A percentile compares a stretch with the other conserved stretches of the same genome.
phyloP scores from a whole-genome alignment of 2,797 vertebrate genomes.

The Tauraco hartlaubi region DNA sequence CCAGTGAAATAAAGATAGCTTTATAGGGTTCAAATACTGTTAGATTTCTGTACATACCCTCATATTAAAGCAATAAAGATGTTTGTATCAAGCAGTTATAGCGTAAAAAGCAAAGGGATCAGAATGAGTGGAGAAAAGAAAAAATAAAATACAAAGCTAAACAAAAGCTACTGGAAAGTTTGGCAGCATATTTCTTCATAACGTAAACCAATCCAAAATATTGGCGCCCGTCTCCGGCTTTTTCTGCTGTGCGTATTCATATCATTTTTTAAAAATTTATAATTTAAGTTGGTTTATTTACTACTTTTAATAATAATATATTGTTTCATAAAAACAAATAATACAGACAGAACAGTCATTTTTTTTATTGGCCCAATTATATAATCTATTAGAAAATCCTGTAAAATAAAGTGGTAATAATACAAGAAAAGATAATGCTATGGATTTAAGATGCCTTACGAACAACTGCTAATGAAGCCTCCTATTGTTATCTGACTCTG shows the following conservation, averaged over 20 bases:
- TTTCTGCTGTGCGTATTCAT: neutral
- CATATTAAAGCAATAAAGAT: conserved; percentile 33
- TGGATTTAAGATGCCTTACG: neutral
- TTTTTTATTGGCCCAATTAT: neutral
- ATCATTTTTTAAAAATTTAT: neutral
- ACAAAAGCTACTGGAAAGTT: neutral
- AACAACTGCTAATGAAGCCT: neutral
- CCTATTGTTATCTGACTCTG: neutral
- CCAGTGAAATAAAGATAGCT: neutral
- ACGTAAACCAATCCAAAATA: neutral
- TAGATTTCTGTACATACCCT: neutral
- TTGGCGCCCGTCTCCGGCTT: neutral
- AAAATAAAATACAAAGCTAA: neutral
- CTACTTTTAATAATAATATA: neutral
- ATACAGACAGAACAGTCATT: neutral
- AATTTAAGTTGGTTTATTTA: neutral
- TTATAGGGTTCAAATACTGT: neutral
- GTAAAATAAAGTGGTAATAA: neutral
- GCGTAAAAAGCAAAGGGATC: conserved; percentile 1
- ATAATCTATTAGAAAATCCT: neutral
- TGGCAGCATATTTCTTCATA: neutral
- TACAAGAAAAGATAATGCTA: neutral
- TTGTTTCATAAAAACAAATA: neutral
- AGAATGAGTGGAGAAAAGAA: neutral
- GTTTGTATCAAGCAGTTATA: neutral